Base-by-base conservation (phyloP, 2,888 invertebrate genomes). In the Sphaerophoria taeniata region DNA sequence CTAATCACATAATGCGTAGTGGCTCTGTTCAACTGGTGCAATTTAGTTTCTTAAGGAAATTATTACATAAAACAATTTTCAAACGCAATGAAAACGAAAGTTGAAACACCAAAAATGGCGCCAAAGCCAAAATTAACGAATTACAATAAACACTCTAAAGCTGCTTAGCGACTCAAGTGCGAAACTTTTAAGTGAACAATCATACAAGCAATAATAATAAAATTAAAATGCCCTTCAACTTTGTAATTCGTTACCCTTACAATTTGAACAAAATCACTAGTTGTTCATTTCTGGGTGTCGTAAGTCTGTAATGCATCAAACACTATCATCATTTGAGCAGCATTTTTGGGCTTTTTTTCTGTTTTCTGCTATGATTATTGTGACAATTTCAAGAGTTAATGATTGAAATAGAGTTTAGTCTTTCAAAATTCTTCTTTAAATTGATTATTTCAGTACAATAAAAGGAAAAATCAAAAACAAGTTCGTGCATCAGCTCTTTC, bases 1-100 rank as follows among this genome's bases (percentile, higher is more conserved):
- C 6, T 49, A 51, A 65, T 39, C 51, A 67, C 39, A 51, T 67
- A 67, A 67, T 39, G 43, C 43, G 51, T 67, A n/a, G 24, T 24
- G 24, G 36, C n/a, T 36, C 11, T 65, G 49, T 49, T 49, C 4
- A 65, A 36, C 12, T 16, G 12, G 7, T 12, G 3, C 36, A 67
- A 67, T 67, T 51, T 67, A 43, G 7, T 43, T 67, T 51, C 49
- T 39, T 16, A 67, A 67, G 65, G 65, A 67, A 67, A 67, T 36
- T 67, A 58, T 60, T 72, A 72, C 39, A 51, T 51, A 51, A 60
- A 36, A 72, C 51, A 56, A 7, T 5, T 45, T 3, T 43, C 16
- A 16, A 60, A 47, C 36, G 24, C 43, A 45, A 45, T 39, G 7
- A 55, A 72, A 61, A 61, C 39, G 72, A 51, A 39, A 47, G 72